phyloP scores from a whole-genome alignment of 2,797 vertebrate species.

The Syndactyla subalaris region DNA sequence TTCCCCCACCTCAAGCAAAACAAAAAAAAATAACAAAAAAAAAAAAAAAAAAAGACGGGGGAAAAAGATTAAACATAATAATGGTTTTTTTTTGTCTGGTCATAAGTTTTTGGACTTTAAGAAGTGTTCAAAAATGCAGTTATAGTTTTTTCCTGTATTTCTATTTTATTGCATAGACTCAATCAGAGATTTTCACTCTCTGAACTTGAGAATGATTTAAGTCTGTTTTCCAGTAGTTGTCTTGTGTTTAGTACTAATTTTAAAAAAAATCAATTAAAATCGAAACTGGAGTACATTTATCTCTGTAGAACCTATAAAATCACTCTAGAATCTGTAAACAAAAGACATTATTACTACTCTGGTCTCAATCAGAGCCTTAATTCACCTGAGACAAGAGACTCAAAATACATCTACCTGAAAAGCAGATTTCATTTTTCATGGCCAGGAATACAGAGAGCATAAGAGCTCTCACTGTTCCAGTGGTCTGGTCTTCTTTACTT shows the following conservation, averaged over 20 bases:
- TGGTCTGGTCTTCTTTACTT: neutral
- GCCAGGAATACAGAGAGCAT: neutral
- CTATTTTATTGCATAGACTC: neutral
- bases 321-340: neutral
- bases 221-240: neutral
- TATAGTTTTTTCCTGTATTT: neutral
- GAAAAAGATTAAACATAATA: neutral
- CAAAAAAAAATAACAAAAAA: neutral
- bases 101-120: neutral
- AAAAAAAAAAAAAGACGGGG: rapidly evolving
- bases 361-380: neutral
- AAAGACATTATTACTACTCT: neutral
- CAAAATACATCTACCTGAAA: neutral
- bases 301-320: neutral
- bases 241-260: neutral
- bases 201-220: neutral
- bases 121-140: neutral
- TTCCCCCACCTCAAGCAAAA: too few species aligned
- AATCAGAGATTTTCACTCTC: neutral
- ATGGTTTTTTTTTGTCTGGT: neutral
- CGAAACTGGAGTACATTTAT: neutral
- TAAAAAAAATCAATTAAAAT: neutral
- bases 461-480: neutral
- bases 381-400: neutral
- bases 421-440: neutral